Percentiles rank a stretch among this genome's conserved stretches.
Evolutionary conservation across 2,797 vertebrate genomes (phyloP).

Genomic region (Accipiter minullus): DNA sequence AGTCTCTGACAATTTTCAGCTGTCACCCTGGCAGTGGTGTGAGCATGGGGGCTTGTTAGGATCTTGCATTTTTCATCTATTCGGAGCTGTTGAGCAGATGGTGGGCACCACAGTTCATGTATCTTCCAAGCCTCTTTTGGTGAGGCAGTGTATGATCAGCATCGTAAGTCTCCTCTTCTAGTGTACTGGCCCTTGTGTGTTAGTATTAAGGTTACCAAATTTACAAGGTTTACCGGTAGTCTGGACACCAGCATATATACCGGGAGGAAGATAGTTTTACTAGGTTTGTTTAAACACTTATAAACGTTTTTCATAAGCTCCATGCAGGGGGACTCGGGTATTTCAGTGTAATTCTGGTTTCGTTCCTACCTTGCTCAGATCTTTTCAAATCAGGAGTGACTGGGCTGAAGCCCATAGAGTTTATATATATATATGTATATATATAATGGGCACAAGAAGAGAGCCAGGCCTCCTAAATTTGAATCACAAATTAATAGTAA

Average conservation of each 20-base stretch:
- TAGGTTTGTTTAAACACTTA: not conserved
- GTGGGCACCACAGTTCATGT: not conserved
- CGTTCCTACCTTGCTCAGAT: not conserved
- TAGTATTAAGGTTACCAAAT: not conserved
- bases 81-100: not conserved
- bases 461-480: not conserved
- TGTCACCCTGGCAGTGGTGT: not conserved
- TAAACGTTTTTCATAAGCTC: not conserved
- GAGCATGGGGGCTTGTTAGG: not conserved
- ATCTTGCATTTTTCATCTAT: not conserved
- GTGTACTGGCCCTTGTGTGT: not conserved
- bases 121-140: not conserved
- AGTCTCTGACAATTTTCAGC: not conserved
- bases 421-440: not conserved
- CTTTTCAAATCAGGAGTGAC: not conserved
- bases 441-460: not conserved
- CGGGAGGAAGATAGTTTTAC: not conserved
- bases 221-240: not conserved
- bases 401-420: not conserved
- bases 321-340: accelerated
- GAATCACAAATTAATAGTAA: not conserved
- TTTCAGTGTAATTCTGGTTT: not conserved
- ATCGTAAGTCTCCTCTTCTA: not conserved
- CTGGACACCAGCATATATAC: not conserved
- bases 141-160: not conserved